These are phyloP conservation scores for Listronotus oregonensis DNA, from an alignment of 1,140 invertebrate genomes.

Conservation along the genomic window DNA sequence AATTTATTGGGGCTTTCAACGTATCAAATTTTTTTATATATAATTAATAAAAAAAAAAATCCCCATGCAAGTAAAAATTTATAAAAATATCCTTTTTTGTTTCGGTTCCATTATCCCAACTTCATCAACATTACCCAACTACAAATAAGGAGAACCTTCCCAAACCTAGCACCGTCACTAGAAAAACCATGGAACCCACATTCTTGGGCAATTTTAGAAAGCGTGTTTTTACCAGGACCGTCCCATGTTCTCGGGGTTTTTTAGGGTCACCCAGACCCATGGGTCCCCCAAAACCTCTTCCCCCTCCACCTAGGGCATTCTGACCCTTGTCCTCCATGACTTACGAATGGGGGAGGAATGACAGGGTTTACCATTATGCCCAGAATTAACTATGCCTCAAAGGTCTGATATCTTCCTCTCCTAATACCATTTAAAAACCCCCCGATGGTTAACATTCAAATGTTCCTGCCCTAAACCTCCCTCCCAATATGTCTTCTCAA, in stretches of 20 bases:
- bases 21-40: no score
- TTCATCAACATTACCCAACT: conserved; percentile 62
- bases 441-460: conserved; percentile 35
- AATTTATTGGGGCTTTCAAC: no score
- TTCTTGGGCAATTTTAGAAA: conserved; percentile 50
- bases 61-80: not conserved
- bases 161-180: conserved; percentile 58
- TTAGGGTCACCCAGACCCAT: conserved; percentile 4
- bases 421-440: conserved; percentile 42
- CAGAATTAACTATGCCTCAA: conserved; percentile 38
- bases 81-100: not conserved
- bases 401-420: conserved; percentile 21
- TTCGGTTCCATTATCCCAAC: conserved; percentile 35
- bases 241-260: conserved; percentile 30
- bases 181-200: conserved; percentile 38
- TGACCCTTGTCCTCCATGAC: conserved; percentile 43
- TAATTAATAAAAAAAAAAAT: not conserved
- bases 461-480: conserved; percentile 1
- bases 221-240: conserved; percentile 46
- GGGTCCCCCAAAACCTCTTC: conserved; percentile 19
- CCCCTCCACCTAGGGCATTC: conserved; percentile 23
- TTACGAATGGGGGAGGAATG: conserved; percentile 38
- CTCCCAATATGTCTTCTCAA: no score
- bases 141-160: conserved; percentile 70
- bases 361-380: conserved; percentile 13